Percentiles rank a stretch among this genome's conserved stretches.
Evolutionary conservation across 2,113 vertebrate genomes (phyloP).

Genomic region (Apus apus): DNA sequence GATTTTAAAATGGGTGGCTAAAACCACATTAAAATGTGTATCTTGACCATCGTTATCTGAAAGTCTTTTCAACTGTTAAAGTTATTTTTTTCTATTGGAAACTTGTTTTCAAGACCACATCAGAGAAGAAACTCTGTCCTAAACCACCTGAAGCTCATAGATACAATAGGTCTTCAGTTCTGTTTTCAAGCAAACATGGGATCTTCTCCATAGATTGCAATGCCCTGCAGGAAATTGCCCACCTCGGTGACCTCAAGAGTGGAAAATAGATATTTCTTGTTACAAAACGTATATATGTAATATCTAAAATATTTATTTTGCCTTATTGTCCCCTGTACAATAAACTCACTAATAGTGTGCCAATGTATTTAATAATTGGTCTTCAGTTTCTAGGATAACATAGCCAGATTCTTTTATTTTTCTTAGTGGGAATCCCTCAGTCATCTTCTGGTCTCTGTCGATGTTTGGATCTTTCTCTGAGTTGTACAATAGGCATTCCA

Average conservation of each 20-base stretch:
- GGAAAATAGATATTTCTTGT: neutral
- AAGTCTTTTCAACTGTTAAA: neutral
- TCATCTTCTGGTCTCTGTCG: neutral
- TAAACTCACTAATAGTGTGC: neutral
- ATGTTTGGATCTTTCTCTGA: neutral
- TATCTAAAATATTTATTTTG: neutral
- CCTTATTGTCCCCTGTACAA: neutral
- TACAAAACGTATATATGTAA: neutral
- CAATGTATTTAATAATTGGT: neutral
- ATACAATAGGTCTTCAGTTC: neutral
- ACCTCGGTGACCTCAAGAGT: neutral
- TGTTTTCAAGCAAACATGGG: neutral
- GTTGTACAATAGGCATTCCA: neutral
- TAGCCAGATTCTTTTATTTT: neutral
- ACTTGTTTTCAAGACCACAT: neutral
- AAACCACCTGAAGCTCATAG: rapidly evolving
- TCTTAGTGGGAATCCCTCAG: neutral
- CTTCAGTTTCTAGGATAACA: neutral
- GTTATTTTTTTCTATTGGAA: neutral
- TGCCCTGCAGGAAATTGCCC: neutral
- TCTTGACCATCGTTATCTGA: neutral
- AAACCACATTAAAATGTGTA: neutral
- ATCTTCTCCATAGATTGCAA: neutral
- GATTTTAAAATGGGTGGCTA: neutral
- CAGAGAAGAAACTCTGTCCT: neutral